Conservation (phyloP, 2,113 vertebrate species). For the Psammodynastes pulverulentus region DNA sequence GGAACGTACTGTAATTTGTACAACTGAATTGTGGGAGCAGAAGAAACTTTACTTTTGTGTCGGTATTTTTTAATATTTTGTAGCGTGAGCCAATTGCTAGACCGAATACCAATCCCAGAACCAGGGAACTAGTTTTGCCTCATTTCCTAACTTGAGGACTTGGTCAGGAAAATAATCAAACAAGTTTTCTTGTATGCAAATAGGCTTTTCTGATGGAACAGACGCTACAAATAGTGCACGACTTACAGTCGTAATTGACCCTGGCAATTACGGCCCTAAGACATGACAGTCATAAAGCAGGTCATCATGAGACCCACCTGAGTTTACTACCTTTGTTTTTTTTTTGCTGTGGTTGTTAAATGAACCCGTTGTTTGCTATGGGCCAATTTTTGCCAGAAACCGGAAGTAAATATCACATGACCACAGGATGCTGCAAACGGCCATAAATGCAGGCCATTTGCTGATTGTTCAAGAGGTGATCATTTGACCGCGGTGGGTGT, state of each 20-base stretch:
- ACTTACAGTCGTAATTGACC: background rate
- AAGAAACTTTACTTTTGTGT: background rate
- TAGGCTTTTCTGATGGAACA: background rate
- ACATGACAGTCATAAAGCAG: background rate
- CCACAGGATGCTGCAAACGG: background rate
- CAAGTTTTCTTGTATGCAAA: background rate
- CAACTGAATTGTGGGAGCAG: background rate
- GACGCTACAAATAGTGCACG: background rate
- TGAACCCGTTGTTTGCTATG: background rate
- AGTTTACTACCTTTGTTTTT: too few species aligned
- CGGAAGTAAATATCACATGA: background rate
- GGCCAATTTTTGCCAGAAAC: background rate
- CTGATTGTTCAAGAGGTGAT: background rate
- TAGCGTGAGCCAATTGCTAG: background rate
- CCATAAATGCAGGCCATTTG: background rate
- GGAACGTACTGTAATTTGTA: background rate
- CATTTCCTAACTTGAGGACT: background rate
- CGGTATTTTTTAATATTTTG: background rate
- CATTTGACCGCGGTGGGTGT: background rate
- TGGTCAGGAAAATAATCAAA: background rate
- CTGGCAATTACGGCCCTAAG: background rate
- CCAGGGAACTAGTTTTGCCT: background rate
- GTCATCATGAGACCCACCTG: background rate
- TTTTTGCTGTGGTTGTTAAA: too few species aligned
- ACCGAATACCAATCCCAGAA: background rate